Evolutionary conservation across 2,888 invertebrate species (phyloP).

Genomic region (Pterobdella sp.): DNA sequence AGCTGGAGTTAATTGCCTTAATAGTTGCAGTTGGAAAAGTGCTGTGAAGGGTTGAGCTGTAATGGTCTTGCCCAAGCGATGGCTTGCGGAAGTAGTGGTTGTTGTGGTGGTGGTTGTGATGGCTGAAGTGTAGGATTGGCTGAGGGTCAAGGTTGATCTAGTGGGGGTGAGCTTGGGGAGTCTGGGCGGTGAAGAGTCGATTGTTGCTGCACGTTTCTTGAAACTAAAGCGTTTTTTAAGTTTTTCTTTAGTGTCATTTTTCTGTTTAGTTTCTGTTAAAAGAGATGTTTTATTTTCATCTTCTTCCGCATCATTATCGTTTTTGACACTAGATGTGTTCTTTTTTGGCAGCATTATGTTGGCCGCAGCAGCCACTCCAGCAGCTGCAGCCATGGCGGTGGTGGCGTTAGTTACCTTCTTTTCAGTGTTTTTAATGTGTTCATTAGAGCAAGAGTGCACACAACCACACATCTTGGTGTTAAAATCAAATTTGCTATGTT

Average conservation of each 20-base stretch:
- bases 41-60: constrained; percentile 20
- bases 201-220: background rate
- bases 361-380: constrained; percentile 5
- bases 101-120: background rate
- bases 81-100: background rate
- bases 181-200: background rate
- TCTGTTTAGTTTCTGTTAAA: background rate
- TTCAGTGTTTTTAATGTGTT: background rate
- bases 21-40: constrained; percentile 23
- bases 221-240: background rate
- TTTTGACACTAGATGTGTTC: constrained; percentile 4
- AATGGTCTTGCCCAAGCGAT: constrained; percentile 4
- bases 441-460: background rate
- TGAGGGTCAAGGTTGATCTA: background rate
- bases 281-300: background rate
- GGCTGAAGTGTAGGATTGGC: background rate
- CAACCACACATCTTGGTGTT: constrained; percentile 4
- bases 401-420: background rate
- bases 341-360: constrained; percentile 2
- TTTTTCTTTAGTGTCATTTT: background rate
- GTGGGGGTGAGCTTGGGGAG: background rate
- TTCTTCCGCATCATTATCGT: background rate
- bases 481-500: background rate
- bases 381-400: constrained; percentile 8
- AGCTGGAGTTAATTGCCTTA: constrained; percentile 7